phyloP scores from a whole-genome alignment of 2,113 vertebrate genomes.

The Psophia crepitans region DNA sequence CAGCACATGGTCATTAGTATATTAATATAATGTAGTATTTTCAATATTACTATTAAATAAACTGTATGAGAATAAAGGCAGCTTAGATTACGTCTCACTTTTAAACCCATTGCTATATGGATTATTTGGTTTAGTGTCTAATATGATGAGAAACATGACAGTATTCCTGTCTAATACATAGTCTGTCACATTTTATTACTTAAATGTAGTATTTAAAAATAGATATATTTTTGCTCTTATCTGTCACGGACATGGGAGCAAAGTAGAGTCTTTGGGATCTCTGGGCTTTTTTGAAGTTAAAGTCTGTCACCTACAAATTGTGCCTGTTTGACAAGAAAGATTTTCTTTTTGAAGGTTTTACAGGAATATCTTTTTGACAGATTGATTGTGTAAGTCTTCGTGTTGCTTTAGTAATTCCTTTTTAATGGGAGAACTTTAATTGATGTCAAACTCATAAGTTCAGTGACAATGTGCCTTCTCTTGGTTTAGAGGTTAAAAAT shows the following conservation, averaged over 20 bases:
- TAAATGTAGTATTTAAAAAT: neutral
- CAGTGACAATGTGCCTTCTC: neutral
- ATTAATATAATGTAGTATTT: neutral
- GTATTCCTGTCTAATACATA: neutral
- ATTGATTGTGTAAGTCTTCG: slow-evolving; percentile 9
- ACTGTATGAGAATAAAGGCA: neutral
- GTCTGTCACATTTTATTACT: neutral
- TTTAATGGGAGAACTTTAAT: slow-evolving; percentile 22
- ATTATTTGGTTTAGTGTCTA: neutral
- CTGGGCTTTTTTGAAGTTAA: neutral
- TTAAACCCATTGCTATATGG: neutral
- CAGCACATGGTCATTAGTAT: neutral
- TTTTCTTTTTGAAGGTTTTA: neutral
- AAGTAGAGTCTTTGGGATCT: neutral
- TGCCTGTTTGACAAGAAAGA: neutral
- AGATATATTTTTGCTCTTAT: neutral
- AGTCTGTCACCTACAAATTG: neutral
- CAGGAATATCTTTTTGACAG: slow-evolving; percentile 14
- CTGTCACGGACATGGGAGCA: neutral
- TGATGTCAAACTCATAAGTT: slow-evolving; percentile 8
- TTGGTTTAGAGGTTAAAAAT: slow-evolving; percentile 51
- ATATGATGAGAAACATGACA: neutral
- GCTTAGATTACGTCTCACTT: neutral
- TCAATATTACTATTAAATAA: neutral
- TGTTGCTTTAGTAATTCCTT: slow-evolving; percentile 1